phyloP scores from a whole-genome alignment of 2,888 invertebrate genomes.

The Drosophila formosana region DNA sequence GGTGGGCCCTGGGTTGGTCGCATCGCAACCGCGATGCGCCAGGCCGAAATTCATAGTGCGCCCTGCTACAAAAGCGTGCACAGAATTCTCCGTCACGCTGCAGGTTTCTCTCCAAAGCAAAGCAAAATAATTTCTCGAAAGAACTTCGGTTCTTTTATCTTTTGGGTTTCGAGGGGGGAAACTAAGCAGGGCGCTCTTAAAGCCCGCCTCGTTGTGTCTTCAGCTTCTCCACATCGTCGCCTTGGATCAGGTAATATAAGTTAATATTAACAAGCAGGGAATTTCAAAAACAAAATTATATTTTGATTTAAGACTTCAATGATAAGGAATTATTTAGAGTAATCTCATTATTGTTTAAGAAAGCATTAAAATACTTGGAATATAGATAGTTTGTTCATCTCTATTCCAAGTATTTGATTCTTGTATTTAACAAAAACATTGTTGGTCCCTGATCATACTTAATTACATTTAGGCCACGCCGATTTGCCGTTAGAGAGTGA shows the following conservation, averaged over 20 bases:
- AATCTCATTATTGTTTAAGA: too few relatives aligned
- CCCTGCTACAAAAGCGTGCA: conserved; percentile 77
- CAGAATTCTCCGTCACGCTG: conserved; percentile 64
- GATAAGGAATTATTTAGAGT: too few relatives aligned
- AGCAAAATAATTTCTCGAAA: conserved; percentile 7
- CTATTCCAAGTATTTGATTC: too few relatives aligned
- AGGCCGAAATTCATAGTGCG: conserved; percentile 84
- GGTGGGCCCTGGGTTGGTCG: conserved; percentile 84
- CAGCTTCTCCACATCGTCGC: conserved; percentile 6
- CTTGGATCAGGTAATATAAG: conserved; percentile 55
- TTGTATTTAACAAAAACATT: too few relatives aligned
- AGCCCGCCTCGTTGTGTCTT: conserved; percentile 12
- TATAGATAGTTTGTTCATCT: too few relatives aligned
- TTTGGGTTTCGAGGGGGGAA: conserved; percentile 39
- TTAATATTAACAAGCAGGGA: background rate
- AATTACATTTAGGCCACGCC: conserved; percentile 71
- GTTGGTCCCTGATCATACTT: too few relatives aligned
- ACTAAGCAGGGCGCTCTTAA: conserved; percentile 69
- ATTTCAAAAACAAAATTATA: too few relatives aligned
- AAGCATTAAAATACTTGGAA: too few relatives aligned
- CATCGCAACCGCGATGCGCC: conserved; percentile 81
- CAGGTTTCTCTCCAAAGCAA: conserved; percentile 70
- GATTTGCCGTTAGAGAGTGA: conserved; percentile 84
- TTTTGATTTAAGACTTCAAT: too few relatives aligned
- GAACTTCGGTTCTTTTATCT: background rate